Base-by-base conservation (phyloP, 2,797 vertebrate species). In the Poecilia picta region DNA sequence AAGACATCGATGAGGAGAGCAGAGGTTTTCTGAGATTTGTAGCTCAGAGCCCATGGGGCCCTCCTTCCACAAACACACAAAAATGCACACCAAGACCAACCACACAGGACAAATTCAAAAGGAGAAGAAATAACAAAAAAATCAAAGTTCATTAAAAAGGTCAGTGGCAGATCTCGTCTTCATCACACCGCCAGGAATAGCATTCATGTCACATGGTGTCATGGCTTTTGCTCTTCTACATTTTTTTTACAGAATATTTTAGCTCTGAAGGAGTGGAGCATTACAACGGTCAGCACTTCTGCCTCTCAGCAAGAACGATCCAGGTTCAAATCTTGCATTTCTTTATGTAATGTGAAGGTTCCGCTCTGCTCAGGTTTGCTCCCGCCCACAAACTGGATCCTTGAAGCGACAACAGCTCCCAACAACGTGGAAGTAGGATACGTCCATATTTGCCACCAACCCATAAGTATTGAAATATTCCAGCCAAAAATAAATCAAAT, bases 31-130 rank as follows among this genome's bases (percentile, higher is more conserved):
- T 87, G 80, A 85, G 79, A 74, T 85, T 90, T 92, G 90, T 87
- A 93, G 91, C 88, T 89, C 89, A 87, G 78, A 81, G 76, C 90
- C 84, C 81, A 66, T 81, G 85, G 88, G 92, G 92, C 70, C 74
- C 73, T 20, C 41, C 76, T 25, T 46, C 39, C 72, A 33, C 33
- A 46, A 57, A 77, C 28, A 28, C 72, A 43, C 45, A 41, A 7
- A 41, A 7, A n/a, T 12, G 12, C 51, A 75, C 36, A 13, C 64
- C 64, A n/a, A 7, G 11, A 43, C 25, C 41, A 43, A 15, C 1
- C 18, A 68, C 33, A 41, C 6, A 11, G 20, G 36, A 68, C 20
- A 68, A 41, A 78, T 68, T 20, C 13, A 74, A 80, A 15, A 45
- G 16, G 23, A 47, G 2, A 8, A 41, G 33, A 33, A 28, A 4